Evolutionary conservation across 2,113 vertebrate species (phyloP).

Genomic region (Galemys pyrenaicus): DNA sequence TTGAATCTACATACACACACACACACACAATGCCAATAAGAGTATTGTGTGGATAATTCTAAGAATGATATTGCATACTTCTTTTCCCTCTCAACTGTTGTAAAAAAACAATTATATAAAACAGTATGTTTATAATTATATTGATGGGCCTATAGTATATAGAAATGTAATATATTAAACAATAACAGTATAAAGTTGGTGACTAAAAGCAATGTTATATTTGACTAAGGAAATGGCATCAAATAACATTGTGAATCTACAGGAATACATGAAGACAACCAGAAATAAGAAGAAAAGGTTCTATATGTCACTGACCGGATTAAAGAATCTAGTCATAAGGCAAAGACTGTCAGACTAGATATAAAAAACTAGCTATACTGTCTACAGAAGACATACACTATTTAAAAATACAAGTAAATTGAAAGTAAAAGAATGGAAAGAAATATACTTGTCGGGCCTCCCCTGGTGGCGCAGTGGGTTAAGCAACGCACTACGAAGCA

Average conservation of each 20-base stretch:
- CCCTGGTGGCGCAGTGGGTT: too few species aligned
- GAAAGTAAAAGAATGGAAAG: neutral
- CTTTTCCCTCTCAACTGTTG: neutral
- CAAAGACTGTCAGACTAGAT: neutral
- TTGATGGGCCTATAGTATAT: neutral
- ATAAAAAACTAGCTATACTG: neutral
- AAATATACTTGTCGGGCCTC: neutral
- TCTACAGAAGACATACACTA: neutral
- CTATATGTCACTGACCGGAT: neutral
- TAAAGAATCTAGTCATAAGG: neutral
- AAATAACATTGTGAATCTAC: neutral
- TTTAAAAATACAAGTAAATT: neutral
- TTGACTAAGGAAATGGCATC: neutral
- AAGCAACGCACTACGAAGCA: too few species aligned
- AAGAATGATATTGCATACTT: neutral
- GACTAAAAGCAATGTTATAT: neutral
- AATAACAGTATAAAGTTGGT: neutral
- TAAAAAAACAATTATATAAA: constrained; percentile 18
- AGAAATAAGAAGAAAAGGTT: neutral
- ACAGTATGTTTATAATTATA: neutral
- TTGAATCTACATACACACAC: neutral
- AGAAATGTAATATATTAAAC: constrained; percentile 5
- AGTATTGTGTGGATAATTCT: neutral
- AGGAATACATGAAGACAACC: neutral
- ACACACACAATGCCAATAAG: neutral